Evolutionary conservation across 2,888 invertebrate genomes (phyloP).

Genomic region (Patella caerulea): DNA sequence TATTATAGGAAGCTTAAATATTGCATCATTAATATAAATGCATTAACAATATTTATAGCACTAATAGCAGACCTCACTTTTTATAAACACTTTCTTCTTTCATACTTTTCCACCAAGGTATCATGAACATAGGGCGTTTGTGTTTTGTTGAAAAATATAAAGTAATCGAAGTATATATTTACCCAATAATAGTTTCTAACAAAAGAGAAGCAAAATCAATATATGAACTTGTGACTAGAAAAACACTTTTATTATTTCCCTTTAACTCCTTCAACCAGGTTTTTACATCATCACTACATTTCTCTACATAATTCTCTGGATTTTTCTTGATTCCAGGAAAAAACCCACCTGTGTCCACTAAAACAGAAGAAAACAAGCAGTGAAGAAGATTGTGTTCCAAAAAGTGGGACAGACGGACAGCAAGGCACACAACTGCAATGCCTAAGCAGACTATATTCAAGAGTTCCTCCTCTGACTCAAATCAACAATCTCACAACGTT

Average conservation of each 20-base stretch:
- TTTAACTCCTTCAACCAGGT: constrained; percentile 77
- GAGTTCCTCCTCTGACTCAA: too few relatives aligned
- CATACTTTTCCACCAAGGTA: too few relatives aligned
- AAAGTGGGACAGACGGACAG: background rate
- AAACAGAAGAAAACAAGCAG: constrained; percentile 28
- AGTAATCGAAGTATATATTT: constrained; percentile 37
- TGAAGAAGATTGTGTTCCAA: background rate
- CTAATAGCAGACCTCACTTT: too few relatives aligned
- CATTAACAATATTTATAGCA: too few relatives aligned
- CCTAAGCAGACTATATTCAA: too few relatives aligned
- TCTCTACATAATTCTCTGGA: constrained; percentile 77
- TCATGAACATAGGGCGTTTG: too few relatives aligned
- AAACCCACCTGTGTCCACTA: constrained; percentile 75
- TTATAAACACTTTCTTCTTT: too few relatives aligned
- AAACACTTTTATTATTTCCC: constrained; percentile 75
- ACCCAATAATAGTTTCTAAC: constrained; percentile 78
- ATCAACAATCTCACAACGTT: too few relatives aligned
- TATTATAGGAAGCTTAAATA: too few relatives aligned
- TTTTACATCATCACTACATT: constrained; percentile 69
- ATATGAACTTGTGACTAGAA: constrained; percentile 82
- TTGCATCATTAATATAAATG: too few relatives aligned
- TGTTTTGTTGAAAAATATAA: too few relatives aligned
- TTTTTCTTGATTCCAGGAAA: constrained; percentile 77
- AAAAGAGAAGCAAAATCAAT: constrained; percentile 80
- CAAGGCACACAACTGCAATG: background rate